Evolutionary conservation across 2,113 vertebrate species (phyloP), one percentile per base, ranked within the genome.

Genomic region (Lonchura striata): DNA sequence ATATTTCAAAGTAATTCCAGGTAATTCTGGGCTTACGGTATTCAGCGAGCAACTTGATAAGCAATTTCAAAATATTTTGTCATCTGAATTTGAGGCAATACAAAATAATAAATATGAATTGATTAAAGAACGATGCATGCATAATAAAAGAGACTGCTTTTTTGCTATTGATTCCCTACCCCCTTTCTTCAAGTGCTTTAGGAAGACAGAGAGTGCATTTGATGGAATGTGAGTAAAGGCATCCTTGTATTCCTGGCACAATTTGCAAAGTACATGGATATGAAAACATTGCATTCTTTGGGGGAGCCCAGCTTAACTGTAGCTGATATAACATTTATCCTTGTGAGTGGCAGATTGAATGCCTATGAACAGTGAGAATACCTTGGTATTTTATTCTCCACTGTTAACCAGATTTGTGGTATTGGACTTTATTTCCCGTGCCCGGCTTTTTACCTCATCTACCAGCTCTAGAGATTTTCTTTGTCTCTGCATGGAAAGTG

Each of bases 41-140:
- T 85, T 93, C 91, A 91, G 42, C 46, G 69, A 85, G 41, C 49
- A 87, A 60, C 53, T 65, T 59, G 63, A 65, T 83, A 54, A 88
- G 42, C 39, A 69, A 3, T 80, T 91, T 77, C 13, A 77, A 56
- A 94, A 94, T 87, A 27, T 83, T 94, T 95, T 91, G 66, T 90
- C 71, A 41, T 54, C 35, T 91, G 70, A 63, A 72, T 92, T 89
- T 82, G 59, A 69, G 71, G 59, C 17, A 82, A 49, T 81, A 66
- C 18, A 33, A 65, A 65, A 37, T 76, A 91, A 31, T 13, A 85
- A 87, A 65, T n/a, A 37, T 7, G 6, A 76, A 24, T 65, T 91
- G 61, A 72, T 95, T 90, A 37, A 87, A 70, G 50, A 87, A 30
- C 24, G 69, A 0, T 46, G 19, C 31, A 64, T 79, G 31, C 42